Percentiles rank a stretch among this genome's conserved stretches.
phyloP scores from a whole-genome alignment of 2,113 vertebrate species.

The Gymnogyps californianus region DNA sequence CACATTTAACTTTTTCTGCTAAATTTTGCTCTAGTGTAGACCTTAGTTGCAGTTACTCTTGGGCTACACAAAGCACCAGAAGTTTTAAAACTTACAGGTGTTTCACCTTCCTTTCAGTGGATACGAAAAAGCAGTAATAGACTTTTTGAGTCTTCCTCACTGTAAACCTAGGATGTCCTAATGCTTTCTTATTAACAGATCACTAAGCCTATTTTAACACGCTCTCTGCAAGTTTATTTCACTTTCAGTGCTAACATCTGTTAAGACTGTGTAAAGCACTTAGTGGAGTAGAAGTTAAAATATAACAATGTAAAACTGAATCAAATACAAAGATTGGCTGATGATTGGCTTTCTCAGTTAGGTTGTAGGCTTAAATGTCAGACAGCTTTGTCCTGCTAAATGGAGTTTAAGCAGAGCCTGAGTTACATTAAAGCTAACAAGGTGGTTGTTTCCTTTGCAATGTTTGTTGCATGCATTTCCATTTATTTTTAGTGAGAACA shows the following conservation, averaged over 20 bases:
- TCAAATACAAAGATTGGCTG: not conserved
- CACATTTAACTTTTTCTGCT: not conserved
- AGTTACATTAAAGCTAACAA: not conserved
- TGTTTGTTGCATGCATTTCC: not conserved
- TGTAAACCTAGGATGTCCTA: not conserved
- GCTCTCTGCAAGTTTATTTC: not conserved
- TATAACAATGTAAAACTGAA: not conserved
- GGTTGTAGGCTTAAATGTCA: not conserved
- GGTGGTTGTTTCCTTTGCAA: not conserved
- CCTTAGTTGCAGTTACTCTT: not conserved
- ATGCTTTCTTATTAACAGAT: not conserved
- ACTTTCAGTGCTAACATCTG: not conserved
- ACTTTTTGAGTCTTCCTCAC: not conserved
- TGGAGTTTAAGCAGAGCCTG: not conserved
- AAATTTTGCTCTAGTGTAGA: not conserved
- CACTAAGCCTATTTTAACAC: not conserved
- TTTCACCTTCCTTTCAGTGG: not conserved
- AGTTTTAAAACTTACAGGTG: not conserved
- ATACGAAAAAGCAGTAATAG: not conserved
- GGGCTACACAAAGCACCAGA: not conserved
- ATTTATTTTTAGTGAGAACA: not conserved
- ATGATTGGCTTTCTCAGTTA: not conserved
- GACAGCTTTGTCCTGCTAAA: not conserved
- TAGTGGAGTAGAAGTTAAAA: not conserved
- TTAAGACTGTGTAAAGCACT: not conserved